Base-by-base conservation (phyloP, 2,113 vertebrate genomes). In the Amazona guildingii region DNA sequence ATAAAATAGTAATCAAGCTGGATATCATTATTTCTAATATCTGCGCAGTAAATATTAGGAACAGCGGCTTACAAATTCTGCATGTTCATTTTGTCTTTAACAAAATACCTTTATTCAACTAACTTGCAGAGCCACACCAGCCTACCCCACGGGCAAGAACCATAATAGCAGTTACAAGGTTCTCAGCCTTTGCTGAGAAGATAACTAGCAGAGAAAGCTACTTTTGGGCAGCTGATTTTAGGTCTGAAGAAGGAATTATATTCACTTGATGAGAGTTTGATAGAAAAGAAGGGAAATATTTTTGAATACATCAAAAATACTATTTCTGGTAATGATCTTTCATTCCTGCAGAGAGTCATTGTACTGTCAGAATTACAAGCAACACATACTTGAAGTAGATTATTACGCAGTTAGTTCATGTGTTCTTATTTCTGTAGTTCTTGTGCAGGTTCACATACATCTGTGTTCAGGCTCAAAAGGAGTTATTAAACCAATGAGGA, bases 331-430 rank as follows among this genome's bases (percentile, higher is more conserved):
- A 89, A 46, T 20, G 7, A 39, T 63, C 23, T 85, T 93, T 73
- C 21, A 69, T 48, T 82, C 90, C 62, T 43, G 6, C 33, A 68
- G 44, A 68, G 16, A 77, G 66, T 29, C 52, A 44, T 8, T 49
- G 37, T 19, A 63, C 28, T 72, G 21, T 35, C 33, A 76, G 43
- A 76, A 77, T 74, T 55, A 48, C 15, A 80, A 46, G 39, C 25
- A 88, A 72, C 14, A 61, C 0, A 0, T 54, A 29, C 0, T 4
- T 64, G 25, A 43, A 69, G 83, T 21, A 74, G 29, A 44, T 77
- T 62, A 59, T 43, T 46, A 52, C 13, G 63, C 10, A 64, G 29
- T n/a, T 76, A 43, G 6, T 52, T 74, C 10, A 33, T 6, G 1
- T 51, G 41, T 62, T 86, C 19, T 52, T 90, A 49, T 37, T 74